These are phyloP conservation scores for Halcyon malimbica DNA, from an alignment of 2,113 vertebrate species.

Conservation along the genomic window DNA sequence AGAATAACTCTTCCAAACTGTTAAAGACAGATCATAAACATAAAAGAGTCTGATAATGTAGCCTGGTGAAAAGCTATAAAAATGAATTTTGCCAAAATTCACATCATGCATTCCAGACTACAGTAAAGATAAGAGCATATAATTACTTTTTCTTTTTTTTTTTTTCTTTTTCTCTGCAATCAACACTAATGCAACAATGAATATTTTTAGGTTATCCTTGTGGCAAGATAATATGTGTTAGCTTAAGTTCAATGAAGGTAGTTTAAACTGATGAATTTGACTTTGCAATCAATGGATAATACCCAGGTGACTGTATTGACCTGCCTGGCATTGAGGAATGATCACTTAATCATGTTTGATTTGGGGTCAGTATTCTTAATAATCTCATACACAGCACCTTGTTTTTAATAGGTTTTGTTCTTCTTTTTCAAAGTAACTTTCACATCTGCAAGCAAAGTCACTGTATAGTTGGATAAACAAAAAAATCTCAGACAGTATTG, in stretches of 20 bases:
- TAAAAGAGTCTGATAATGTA: not conserved
- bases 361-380: not conserved
- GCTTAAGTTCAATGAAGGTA: not conserved
- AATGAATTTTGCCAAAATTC: not conserved
- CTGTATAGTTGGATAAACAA: not conserved
- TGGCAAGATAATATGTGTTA: not conserved
- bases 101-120: fast-evolving
- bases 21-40: not conserved
- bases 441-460: not conserved
- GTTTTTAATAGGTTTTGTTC: not conserved
- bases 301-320: not conserved
- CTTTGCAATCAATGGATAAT: not conserved
- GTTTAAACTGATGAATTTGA: not conserved
- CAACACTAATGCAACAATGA: not conserved
- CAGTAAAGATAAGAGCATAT: not conserved
- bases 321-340: not conserved
- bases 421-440: not conserved
- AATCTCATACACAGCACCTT: not conserved
- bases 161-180: not conserved
- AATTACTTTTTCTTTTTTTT: not conserved
- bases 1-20: not conserved
- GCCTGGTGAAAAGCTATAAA: not conserved
- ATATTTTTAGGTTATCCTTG: not conserved
- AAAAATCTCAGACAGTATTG: not conserved
- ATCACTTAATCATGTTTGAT: not conserved